Evolutionary conservation across 2,888 invertebrate genomes (phyloP).

Genomic region (Odontocerum albicorne): DNA sequence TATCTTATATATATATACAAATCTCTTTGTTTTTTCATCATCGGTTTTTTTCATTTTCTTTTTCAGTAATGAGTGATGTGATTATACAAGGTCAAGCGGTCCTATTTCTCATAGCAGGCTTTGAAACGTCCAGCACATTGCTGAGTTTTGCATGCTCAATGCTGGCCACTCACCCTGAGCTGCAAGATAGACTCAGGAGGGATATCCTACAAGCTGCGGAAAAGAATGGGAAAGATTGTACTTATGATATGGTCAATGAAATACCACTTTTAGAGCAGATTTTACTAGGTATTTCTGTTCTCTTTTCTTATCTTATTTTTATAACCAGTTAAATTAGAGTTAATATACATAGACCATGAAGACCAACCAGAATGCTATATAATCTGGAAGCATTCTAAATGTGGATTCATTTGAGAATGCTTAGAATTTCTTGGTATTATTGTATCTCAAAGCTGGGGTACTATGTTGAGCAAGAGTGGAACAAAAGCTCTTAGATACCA

Average conservation of each 20-base stretch:
- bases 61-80: slow-evolving; percentile 54
- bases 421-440: no score
- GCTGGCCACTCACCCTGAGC: slow-evolving; percentile 51
- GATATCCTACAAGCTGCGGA: slow-evolving; percentile 48
- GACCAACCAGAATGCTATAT: background rate
- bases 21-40: background rate
- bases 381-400: no score
- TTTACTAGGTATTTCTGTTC: slow-evolving; percentile 36
- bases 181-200: slow-evolving; percentile 51
- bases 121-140: slow-evolving; percentile 62
- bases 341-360: no score
- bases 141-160: slow-evolving; percentile 58
- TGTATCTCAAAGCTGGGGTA: no score
- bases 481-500: no score
- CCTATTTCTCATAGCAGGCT: slow-evolving; percentile 62
- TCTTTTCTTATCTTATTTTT: background rate
- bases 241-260: slow-evolving; percentile 39
- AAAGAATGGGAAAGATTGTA: slow-evolving; percentile 42
- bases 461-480: no score
- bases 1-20: background rate
- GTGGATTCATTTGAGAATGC: no score
- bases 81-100: slow-evolving; percentile 60
- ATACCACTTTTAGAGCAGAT: slow-evolving; percentile 42
- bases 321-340: background rate
- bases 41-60: slow-evolving; percentile 1